These are phyloP conservation scores for Lagorchestes hirsutus DNA, from an alignment of 2,797 vertebrate species.

Conservation along the genomic window DNA sequence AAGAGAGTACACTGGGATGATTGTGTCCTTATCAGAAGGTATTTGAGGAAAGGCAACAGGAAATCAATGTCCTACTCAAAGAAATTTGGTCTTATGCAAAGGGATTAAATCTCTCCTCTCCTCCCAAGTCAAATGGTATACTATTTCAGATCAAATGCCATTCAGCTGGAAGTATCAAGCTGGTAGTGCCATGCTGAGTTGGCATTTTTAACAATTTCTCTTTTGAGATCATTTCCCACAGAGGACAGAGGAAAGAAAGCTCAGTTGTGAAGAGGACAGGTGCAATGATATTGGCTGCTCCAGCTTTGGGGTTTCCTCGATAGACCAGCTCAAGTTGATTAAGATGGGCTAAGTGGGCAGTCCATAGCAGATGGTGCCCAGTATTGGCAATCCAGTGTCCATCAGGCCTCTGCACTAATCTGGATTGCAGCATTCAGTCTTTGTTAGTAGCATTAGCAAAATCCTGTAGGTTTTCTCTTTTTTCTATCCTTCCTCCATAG, in stretches of 20 bases:
- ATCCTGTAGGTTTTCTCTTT: background rate
- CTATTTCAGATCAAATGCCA: background rate
- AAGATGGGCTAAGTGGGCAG: background rate
- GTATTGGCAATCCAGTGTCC: background rate
- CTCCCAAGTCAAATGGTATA: background rate
- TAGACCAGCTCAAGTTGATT: slow-evolving; percentile 17
- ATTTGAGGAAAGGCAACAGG: slow-evolving; percentile 30
- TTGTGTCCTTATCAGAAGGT: background rate
- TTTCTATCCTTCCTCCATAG: slow-evolving; percentile 2
- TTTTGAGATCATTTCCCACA: background rate
- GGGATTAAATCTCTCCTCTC: slow-evolving; percentile 17
- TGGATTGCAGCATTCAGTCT: slow-evolving; percentile 1
- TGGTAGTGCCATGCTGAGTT: slow-evolving; percentile 16
- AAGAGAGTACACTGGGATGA: slow-evolving; percentile 22
- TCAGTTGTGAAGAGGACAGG: slow-evolving; percentile 13
- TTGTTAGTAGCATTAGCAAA: background rate
- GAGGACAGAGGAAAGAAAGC: background rate
- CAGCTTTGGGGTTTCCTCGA: background rate
- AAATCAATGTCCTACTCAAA: slow-evolving; percentile 20
- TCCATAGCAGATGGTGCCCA: background rate
- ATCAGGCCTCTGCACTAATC: slow-evolving; percentile 22
- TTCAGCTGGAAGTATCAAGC: background rate
- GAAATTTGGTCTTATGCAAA: slow-evolving; percentile 18
- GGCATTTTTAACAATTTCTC: background rate
- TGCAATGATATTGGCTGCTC: background rate